These are phyloP conservation scores for Myanophis thanlyinensis DNA, from an alignment of 2,113 vertebrate genomes.

Conservation along the genomic window DNA sequence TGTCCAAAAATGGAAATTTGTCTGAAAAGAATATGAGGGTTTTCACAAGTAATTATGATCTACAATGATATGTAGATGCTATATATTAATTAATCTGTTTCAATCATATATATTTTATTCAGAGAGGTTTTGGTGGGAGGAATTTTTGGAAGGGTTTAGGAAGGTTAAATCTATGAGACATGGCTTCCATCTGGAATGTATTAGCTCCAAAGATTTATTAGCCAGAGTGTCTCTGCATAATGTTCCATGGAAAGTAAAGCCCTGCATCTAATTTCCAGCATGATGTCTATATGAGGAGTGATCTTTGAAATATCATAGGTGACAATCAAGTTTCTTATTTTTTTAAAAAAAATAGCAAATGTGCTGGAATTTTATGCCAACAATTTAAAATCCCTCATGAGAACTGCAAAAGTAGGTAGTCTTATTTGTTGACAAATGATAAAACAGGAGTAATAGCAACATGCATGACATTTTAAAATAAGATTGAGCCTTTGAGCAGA, in stretches of 20 bases:
- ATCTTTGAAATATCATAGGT: constrained; percentile 82
- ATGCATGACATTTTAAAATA: constrained; percentile 70
- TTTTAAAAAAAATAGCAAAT: constrained; percentile 70
- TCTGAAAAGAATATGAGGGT: constrained; percentile 59
- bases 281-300: constrained; percentile 82
- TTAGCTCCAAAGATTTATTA: constrained; percentile 92
- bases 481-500: constrained; percentile 52
- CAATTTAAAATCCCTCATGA: constrained; percentile 76
- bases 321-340: constrained; percentile 79
- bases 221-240: constrained; percentile 83
- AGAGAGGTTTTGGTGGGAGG: constrained; percentile 78
- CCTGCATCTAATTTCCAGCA: constrained; percentile 81
- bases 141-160: constrained; percentile 88
- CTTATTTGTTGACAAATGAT: constrained; percentile 81
- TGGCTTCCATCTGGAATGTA: constrained; percentile 92
- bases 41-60: constrained; percentile 71
- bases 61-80: constrained; percentile 78
- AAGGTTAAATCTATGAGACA: constrained; percentile 89
- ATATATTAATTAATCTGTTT: constrained; percentile 82
- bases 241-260: constrained; percentile 80
- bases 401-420: constrained; percentile 73
- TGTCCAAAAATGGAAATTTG: constrained; percentile 64
- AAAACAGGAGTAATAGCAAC: constrained; percentile 70
- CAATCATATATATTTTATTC: constrained; percentile 82
- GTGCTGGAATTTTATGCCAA: constrained; percentile 72